A percentile compares a stretch with the other conserved stretches of the same genome.
Evolutionary conservation across 2,888 invertebrate species (phyloP).

Genomic region (Ischnura elegans): DNA sequence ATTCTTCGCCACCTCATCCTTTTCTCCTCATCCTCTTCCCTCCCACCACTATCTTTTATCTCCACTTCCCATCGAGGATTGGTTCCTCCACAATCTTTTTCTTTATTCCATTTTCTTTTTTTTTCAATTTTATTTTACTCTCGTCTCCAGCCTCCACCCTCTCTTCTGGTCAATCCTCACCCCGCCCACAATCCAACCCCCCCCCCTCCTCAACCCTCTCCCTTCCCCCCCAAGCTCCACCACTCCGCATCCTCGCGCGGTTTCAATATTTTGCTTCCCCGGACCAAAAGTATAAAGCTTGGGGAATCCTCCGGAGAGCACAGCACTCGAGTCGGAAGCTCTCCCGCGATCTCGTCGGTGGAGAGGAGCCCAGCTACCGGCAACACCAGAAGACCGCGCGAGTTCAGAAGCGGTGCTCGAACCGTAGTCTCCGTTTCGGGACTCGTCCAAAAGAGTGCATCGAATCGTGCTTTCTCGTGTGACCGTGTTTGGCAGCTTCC

Average conservation of each 20-base stretch:
- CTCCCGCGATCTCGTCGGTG: background rate
- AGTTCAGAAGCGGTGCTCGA: background rate
- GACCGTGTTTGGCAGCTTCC: background rate
- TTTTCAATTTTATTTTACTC: background rate
- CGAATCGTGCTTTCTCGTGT: background rate
- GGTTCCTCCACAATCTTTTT: background rate
- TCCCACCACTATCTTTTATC: background rate
- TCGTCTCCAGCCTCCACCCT: conserved; percentile 18
- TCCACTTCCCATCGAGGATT: conserved; percentile 27
- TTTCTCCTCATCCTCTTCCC: background rate
- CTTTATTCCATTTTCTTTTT: conserved; percentile 26
- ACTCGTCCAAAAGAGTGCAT: too few relatives aligned
- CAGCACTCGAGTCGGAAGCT: conserved; percentile 6
- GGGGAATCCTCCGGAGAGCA: conserved; percentile 24
- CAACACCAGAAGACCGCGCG: background rate
- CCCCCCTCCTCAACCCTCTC: too few relatives aligned
- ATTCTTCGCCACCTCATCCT: conserved; percentile 22
- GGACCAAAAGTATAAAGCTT: conserved; percentile 64
- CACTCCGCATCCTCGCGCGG: conserved; percentile 36
- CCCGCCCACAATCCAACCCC: too few relatives aligned
- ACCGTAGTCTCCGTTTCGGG: background rate
- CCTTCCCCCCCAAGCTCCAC: background rate
- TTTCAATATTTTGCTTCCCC: conserved; percentile 63
- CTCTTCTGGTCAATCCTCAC: background rate
- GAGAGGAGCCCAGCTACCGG: background rate